Percentiles rank a stretch among this genome's conserved stretches.
Evolutionary conservation across 30 jellyfish, hydroid and myxozoan genomes (phyloP).

Genomic region (Aurelia aurita complex sp. Pacific): DNA sequence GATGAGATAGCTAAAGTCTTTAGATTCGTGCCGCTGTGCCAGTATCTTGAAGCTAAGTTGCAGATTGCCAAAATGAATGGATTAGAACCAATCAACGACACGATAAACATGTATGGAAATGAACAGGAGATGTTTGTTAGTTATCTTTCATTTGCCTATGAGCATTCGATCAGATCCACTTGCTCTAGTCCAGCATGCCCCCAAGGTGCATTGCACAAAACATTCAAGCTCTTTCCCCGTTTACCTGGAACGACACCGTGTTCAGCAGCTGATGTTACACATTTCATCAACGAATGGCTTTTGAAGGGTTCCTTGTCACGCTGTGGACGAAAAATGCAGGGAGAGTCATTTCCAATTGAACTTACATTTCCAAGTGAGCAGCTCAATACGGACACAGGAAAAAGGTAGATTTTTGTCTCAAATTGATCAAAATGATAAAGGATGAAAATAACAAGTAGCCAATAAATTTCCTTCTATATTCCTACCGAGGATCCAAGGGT

Average conservation of each 20-base stretch:
- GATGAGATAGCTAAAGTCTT: conserved; percentile 20
- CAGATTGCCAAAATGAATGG: conserved; percentile 23
- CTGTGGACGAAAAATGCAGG: conserved; percentile 20
- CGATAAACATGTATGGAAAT: conserved; percentile 14
- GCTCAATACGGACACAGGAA: conserved; percentile 12
- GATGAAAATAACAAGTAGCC: conserved; percentile 12
- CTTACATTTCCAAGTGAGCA: conserved; percentile 17
- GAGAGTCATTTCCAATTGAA: conserved; percentile 18
- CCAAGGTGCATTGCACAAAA: conserved; percentile 17
- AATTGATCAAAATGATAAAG: conserved; percentile 9
- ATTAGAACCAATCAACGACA: conserved; percentile 9
- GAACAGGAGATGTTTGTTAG: conserved; percentile 20
- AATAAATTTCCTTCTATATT: too few relatives aligned
- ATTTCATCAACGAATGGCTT: conserved; percentile 14
- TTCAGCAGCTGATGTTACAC: conserved; percentile 11
- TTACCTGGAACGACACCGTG: conserved; percentile 9
- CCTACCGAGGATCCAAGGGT: too few relatives aligned
- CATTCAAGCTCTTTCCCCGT: conserved; percentile 18
- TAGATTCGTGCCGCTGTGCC: conserved; percentile 31
- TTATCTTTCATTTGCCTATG: conserved; percentile 16
- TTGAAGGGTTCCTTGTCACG: conserved; percentile 18
- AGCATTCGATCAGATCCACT: conserved; percentile 12
- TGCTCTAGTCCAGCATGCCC: conserved; percentile 21
- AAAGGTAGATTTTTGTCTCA: neutral
- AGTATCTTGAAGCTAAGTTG: conserved; percentile 25